Base-by-base conservation (phyloP, 2,888 invertebrate species). In the Barypeithes pellucidus region DNA sequence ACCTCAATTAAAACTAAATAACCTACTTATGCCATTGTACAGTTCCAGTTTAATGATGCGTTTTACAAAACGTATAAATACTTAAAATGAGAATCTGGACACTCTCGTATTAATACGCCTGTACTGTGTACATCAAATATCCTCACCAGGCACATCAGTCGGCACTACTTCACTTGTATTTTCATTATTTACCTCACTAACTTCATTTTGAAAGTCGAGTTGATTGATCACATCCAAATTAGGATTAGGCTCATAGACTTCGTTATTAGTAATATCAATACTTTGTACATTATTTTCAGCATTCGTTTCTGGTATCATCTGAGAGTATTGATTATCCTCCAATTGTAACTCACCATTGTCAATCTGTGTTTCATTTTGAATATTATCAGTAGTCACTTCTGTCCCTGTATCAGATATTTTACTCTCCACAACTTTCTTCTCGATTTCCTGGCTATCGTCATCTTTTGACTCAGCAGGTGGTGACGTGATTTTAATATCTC, bases 81-180 rank as follows among this genome's bases (percentile, higher is more conserved):
- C 16, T 33, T 33, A 57, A 33, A 36, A 50, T 18, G 63, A 45
- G 61, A 72, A 72, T 43, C 72, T 59, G 41, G 72, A 67, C 59
- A 72, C 67, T 39, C 72, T 59, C 24, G 67, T 72, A 65, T 67
- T 24, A 29, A 72, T 66, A n/a, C 54, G 67, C 24, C 60, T 66
- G 39, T 72, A 72, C 60, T 67, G 41, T 18, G 29, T 72, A 61
- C 61, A 59, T 72, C 72, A 72, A 50, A 72, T 72, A 36, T 60
- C 59, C 41, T 60, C 66, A 33, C 12, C 20, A 8, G 36, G 36
- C 16, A 36, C 29, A 16, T 43, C 60, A 52, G 50, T 60, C n/a
- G 33, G 14, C 7, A 60, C 54, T 24, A 9, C 24, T 41, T 62
- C 62, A 68, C 59, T 50, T 50, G 50, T 29, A 50, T 63, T 63